A percentile compares a stretch with the other conserved stretches of the same genome.
phyloP scores from a whole-genome alignment of 2,113 vertebrate genomes.

The Antennarius striatus region DNA sequence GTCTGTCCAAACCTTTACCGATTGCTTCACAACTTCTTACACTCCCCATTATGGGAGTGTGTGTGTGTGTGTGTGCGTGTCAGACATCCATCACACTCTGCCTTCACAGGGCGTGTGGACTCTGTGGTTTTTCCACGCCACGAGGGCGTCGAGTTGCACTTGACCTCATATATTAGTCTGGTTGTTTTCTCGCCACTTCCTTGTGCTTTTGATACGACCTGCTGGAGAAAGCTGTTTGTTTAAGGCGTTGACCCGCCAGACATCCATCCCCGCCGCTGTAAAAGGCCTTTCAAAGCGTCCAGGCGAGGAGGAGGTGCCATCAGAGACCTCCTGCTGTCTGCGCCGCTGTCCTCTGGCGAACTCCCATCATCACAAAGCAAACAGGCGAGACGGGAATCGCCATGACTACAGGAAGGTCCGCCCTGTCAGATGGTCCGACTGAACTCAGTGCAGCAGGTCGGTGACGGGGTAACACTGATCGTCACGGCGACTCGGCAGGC shows the following conservation, averaged over 20 bases:
- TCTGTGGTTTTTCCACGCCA: conserved; percentile 2
- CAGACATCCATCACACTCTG: conserved; percentile 23
- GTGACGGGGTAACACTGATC: too few species aligned
- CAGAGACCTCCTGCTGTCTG: conserved; percentile 40
- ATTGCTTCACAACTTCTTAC: not conserved
- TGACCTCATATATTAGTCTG: conserved; percentile 38
- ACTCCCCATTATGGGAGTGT: not conserved
- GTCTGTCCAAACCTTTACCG: not conserved
- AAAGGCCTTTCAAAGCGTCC: conserved; percentile 9
- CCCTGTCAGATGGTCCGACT: too few species aligned
- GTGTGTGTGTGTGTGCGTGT: not conserved
- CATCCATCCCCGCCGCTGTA: not conserved
- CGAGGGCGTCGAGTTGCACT: conserved; percentile 39
- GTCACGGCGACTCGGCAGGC: too few species aligned
- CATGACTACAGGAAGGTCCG: not conserved
- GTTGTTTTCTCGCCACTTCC: conserved; percentile 22
- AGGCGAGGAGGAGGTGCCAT: conserved; percentile 29
- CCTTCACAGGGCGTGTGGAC: too few species aligned
- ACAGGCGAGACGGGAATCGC: conserved; percentile 2
- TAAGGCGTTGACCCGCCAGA: conserved; percentile 13
- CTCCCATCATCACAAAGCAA: conserved; percentile 26
- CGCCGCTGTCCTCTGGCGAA: conserved; percentile 13
- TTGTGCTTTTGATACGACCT: conserved; percentile 4
- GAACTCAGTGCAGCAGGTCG: too few species aligned
- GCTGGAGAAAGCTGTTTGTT: conserved; percentile 33